phyloP scores from a whole-genome alignment of 2,797 vertebrate species.

The Liasis olivaceus region DNA sequence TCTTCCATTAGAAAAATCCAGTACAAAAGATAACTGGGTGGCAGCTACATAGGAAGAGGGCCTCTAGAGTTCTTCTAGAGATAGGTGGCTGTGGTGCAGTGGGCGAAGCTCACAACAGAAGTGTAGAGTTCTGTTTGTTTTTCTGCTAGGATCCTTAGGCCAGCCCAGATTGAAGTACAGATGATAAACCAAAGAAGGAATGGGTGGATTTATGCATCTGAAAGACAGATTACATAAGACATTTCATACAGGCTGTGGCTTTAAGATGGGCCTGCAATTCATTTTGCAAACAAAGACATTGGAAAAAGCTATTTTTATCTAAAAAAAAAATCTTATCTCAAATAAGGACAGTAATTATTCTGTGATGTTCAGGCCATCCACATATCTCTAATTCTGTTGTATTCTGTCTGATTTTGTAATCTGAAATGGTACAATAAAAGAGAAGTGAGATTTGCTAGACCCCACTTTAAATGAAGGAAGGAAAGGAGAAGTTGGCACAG shows the following conservation, averaged over 20 bases:
- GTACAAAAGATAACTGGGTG: slow-evolving; percentile 2
- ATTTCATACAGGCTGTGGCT: background rate
- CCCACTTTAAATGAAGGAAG: background rate
- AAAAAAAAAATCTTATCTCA: background rate
- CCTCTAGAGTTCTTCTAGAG: background rate
- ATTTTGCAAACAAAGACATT: background rate
- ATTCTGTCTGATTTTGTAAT: background rate
- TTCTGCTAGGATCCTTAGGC: background rate
- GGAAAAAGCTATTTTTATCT: background rate
- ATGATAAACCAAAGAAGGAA: background rate
- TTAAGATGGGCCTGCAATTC: background rate
- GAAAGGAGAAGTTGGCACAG: background rate
- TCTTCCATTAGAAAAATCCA: background rate
- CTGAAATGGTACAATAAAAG: background rate
- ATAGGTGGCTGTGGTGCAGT: background rate
- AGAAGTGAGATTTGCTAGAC: background rate
- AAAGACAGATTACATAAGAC: background rate
- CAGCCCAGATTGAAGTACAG: background rate
- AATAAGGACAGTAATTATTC: background rate
- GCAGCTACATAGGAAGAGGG: slow-evolving; percentile 7
- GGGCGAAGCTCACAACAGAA: background rate
- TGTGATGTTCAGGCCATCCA: background rate
- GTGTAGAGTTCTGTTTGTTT: background rate
- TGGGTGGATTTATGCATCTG: background rate
- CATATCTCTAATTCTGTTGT: background rate